phyloP scores from a whole-genome alignment of 2,797 vertebrate species.

The Periparus ater region DNA sequence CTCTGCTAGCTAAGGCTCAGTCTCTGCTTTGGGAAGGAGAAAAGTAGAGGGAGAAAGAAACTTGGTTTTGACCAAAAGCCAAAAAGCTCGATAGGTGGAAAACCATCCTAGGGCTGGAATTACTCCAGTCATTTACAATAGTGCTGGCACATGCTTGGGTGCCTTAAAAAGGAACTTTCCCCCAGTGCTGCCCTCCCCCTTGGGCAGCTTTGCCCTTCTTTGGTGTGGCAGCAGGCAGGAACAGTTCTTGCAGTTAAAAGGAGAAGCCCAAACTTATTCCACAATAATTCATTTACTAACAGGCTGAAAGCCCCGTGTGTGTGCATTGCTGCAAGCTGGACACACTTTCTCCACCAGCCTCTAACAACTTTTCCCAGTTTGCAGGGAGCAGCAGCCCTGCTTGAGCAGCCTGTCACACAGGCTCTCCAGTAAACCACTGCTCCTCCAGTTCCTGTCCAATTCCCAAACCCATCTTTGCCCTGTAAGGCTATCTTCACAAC shows the following conservation, averaged over 20 bases:
- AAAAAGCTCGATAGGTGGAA: not conserved
- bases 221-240: not conserved
- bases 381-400: not conserved
- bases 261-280: not conserved
- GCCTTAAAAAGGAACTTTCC: not conserved
- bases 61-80: not conserved
- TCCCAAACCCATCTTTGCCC: not conserved
- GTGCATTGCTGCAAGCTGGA: not conserved
- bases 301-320: fast-evolving
- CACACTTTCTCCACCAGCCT: not conserved
- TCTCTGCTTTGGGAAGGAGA: not conserved
- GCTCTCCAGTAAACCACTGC: not conserved
- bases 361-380: not conserved
- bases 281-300: not conserved
- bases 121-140: not conserved
- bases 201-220: not conserved
- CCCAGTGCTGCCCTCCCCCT: not conserved
- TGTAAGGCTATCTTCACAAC: not conserved
- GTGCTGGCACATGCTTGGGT: not conserved
- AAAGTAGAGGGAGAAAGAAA: not conserved
- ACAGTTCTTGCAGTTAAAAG: not conserved
- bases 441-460: not conserved
- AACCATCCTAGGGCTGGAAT: not conserved
- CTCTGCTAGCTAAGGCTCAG: not conserved
- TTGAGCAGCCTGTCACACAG: not conserved